A percentile compares a stretch with the other conserved stretches of the same genome.
Conservation (phyloP, 2,888 invertebrate genomes). For the Pterobdella sp. region DNA sequence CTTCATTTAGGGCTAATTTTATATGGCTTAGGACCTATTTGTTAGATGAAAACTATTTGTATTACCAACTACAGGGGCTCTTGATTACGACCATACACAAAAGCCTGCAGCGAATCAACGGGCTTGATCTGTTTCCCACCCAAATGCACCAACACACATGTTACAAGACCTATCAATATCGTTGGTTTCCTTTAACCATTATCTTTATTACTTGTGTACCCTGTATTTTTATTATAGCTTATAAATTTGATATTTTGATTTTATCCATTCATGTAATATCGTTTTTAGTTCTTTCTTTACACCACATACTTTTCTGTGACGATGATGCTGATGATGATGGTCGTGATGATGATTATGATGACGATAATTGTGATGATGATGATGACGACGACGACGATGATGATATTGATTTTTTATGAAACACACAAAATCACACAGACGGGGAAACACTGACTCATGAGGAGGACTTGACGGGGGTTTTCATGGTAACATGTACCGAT, state of each 20-base stretch:
- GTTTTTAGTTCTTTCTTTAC: no score
- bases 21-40: not conserved
- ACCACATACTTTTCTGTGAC: no score
- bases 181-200: no score
- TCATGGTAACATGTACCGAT: constrained; percentile 47
- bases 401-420: not conserved
- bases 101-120: not conserved
- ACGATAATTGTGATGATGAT: constrained; percentile 36
- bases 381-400: constrained; percentile 35
- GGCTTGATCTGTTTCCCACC: no score
- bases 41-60: not conserved
- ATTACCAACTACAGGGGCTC: not conserved
- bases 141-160: constrained; percentile 34
- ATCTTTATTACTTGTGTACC: no score
- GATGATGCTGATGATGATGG: not conserved
- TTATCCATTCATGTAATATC: no score
- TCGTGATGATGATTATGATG: constrained; percentile 18
- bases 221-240: no score
- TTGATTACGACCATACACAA: not conserved
- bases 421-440: not conserved
- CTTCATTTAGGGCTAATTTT: not conserved
- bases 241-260: no score
- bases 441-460: constrained; percentile 31
- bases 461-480: constrained; percentile 41
- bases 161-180: no score